Base-by-base conservation (phyloP, 2,888 invertebrate species). In the Myopa testacea region DNA sequence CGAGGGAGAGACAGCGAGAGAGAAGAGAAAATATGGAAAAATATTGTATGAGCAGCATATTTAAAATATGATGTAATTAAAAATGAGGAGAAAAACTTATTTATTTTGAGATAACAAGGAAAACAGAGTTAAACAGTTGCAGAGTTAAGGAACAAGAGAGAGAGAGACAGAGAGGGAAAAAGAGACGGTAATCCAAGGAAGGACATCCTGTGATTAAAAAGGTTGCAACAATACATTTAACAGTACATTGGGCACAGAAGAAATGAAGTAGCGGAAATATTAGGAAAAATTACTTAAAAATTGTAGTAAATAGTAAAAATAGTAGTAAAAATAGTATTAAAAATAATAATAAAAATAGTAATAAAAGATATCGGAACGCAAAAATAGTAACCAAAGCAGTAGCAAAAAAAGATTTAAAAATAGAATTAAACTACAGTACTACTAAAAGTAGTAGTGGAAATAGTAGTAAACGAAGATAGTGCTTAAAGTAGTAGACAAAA, bases 41-140 rank as follows among this genome's bases (percentile, higher is more conserved):
- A 37, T 14, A 58, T 26, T 26, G 26, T 26, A 26, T 55, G 78
- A 81, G 45, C 45, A 45, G 45, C 72, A 80, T 75, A 52, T n/a
- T 55, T 55, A 4, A 55, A 60, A 76, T n/a, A 76, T 67, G 70
- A 65, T 68, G 10, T 40, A 52, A 69, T 37, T 65, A 65, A 38
- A 65, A 65, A 65, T 4, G 5, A 38, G 10, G 26, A 26, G 2
- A 26, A 26, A 26, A 26, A 26, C 10, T 7, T 10, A n/a, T 62
- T 10, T 62, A 62, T 4, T 10, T 5, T 62, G 19, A n/a, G 4
- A 26, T 26, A n/a, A 10, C 62, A 62, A 62, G n/a, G 26, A 26
- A 10, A 4, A 19, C 14, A 26, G 3, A 62, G 62, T 62, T 4
- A n/a, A 14, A 12, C 5, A 62, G 4, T n/a, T 62, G 26, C 6